Evolutionary conservation across 2,113 vertebrate genomes (phyloP), one percentile per base, ranked within the genome.

Genomic region (Tetrao urogallus): DNA sequence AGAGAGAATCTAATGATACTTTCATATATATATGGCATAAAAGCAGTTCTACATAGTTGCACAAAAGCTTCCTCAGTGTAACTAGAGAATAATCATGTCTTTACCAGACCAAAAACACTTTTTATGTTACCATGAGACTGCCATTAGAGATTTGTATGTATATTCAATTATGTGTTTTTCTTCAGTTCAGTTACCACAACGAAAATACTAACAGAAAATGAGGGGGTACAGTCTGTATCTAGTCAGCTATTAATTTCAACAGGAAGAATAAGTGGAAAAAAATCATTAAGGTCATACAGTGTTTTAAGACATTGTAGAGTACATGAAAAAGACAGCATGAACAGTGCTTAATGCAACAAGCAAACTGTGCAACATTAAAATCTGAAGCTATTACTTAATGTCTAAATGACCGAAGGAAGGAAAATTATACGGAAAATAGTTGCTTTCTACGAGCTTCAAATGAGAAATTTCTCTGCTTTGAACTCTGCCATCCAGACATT

Each of bases 321-420:
- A n/a, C 11, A 28, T 61, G 11, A 64, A 76, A 76, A 91, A 32
- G 2, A 52, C 7, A 63, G 11, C 8, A 27, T n/a, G 72, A 72
- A 28, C 6, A 18, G 4, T 74, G 36, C 25, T 58, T 77, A 27
- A 52, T 24, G 16, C 10, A 73, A 66, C 25, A 57, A 63, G n/a
- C 2, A 76, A 12, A 36, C 10, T 40, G 13, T 56, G 21, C 5
- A 78, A 40, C 1, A 11, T 24, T 30, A 84, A 5, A 0, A 0
- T 74, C 17, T 84, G 47, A 72, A 57, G 18, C 1, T 61, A 25
- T 48, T 52, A 25, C 54, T 80, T 54, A 8, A 1, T 19, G 11
- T n/a, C 64, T 18, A 78, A 15, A 32, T 16, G 89, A 8, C 10
- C 34, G 25, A 63, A 54, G 10, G 3, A 38, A 43, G 73, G 10